phyloP scores from a whole-genome alignment of 2,888 invertebrate genomes.

The Carpatolechia fugitivella region DNA sequence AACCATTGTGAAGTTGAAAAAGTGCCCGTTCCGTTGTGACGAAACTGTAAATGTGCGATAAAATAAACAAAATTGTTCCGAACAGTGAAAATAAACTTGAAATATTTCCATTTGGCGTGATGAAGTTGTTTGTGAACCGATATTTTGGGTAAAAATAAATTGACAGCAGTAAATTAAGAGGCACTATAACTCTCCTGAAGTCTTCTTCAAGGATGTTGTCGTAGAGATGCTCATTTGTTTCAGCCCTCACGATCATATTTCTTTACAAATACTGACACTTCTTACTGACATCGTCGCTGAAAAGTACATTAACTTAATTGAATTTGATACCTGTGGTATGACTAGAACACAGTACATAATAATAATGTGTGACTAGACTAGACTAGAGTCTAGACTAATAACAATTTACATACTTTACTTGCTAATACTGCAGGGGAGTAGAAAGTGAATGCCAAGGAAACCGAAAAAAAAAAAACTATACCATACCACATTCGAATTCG shows the following conservation, averaged over 20 bases:
- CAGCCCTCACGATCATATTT: not conserved
- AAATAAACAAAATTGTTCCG: not conserved
- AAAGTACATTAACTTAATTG: too few relatives aligned
- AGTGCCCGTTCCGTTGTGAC: not conserved
- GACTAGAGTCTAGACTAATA: too few relatives aligned
- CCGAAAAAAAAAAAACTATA: too few relatives aligned
- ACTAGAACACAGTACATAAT: too few relatives aligned
- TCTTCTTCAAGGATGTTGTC: constrained; percentile 10
- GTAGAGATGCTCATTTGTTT: not conserved
- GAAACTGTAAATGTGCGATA: not conserved
- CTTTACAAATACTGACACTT: too few relatives aligned
- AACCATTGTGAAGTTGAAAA: not conserved
- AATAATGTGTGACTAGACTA: too few relatives aligned
- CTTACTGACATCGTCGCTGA: too few relatives aligned
- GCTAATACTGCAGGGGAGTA: too few relatives aligned
- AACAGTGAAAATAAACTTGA: not conserved
- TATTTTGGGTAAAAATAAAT: constrained; percentile 7
- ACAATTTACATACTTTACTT: too few relatives aligned
- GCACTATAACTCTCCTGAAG: constrained; percentile 10
- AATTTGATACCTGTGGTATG: too few relatives aligned
- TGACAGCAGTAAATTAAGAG: constrained; percentile 7
- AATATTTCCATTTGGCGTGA: not conserved
- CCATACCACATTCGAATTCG: too few relatives aligned
- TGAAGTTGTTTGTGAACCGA: not conserved
- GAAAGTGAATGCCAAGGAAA: too few relatives aligned